A percentile compares a stretch with the other conserved stretches of the same genome.
Conservation (phyloP, 2,113 vertebrate species). For the Catharus bicknelli region DNA sequence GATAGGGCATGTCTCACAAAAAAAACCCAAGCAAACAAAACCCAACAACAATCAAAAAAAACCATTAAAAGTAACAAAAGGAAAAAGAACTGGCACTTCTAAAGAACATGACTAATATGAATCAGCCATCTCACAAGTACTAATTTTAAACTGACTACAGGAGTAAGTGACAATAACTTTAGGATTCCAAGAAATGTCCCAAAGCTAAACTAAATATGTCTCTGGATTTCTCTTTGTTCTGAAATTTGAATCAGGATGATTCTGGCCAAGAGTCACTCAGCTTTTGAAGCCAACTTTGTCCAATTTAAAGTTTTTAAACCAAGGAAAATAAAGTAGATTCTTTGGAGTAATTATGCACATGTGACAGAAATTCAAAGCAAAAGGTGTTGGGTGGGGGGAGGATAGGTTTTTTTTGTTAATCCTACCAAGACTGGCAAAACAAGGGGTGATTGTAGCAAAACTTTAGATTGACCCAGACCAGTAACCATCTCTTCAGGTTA, state of each 20-base stretch:
- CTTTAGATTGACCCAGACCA: neutral
- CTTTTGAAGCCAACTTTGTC: neutral
- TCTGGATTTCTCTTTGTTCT: slow-evolving; percentile 9
- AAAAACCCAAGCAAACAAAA: neutral
- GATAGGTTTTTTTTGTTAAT: neutral
- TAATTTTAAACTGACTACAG: neutral
- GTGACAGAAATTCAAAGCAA: slow-evolving; percentile 12
- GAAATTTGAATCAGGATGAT: neutral
- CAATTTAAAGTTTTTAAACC: neutral
- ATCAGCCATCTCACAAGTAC: neutral
- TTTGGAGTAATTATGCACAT: neutral
- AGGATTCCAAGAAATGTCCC: neutral
- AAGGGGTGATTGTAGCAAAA: neutral
- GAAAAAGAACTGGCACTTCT: neutral
- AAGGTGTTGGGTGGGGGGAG: neutral
- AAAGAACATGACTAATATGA: neutral
- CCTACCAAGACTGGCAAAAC: neutral
- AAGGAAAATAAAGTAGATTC: neutral
- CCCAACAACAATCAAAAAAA: neutral
- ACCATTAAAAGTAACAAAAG: neutral
- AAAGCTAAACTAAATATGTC: neutral
- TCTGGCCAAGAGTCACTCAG: neutral
- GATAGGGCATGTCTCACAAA: neutral
- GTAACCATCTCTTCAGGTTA: neutral
- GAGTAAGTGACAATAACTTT: neutral